phyloP scores from a whole-genome alignment of 2,888 invertebrate species.

The Penaeus monodon region DNA sequence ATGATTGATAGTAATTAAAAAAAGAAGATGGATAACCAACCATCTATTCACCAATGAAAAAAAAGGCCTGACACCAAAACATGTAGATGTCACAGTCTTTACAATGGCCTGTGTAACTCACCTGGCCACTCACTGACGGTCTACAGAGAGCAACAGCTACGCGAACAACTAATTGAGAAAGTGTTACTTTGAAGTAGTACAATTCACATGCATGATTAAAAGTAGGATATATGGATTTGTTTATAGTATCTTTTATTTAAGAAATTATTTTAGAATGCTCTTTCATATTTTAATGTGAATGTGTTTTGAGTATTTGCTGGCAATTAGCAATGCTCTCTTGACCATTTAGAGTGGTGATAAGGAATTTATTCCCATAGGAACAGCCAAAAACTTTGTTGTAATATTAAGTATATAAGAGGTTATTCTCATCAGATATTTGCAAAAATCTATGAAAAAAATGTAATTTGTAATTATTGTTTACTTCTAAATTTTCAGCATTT shows the following conservation, averaged over 20 bases:
- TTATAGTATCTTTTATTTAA: slow-evolving; percentile 3
- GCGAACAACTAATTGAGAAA: slow-evolving; percentile 80
- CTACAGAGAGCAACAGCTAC: slow-evolving; percentile 79
- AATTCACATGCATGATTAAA: slow-evolving; percentile 90
- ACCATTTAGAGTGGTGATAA: too few species aligned
- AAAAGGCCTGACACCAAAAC: slow-evolving; percentile 77
- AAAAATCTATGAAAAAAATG: too few species aligned
- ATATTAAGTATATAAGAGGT: too few species aligned
- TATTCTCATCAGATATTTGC: too few species aligned
- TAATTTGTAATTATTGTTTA: not conserved
- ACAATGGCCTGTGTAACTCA: slow-evolving; percentile 88
- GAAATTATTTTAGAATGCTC: not conserved
- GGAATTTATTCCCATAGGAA: too few species aligned
- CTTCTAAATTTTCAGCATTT: slow-evolving; percentile 75
- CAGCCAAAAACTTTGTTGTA: too few species aligned
- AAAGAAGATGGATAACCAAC: too few species aligned
- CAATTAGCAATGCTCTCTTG: too few species aligned
- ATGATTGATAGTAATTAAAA: too few species aligned
- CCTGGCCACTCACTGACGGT: slow-evolving; percentile 76
- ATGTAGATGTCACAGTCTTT: slow-evolving; percentile 84
- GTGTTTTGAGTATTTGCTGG: too few species aligned
- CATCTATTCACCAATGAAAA: slow-evolving; percentile 78
- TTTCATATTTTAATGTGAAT: too few species aligned
- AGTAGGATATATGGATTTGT: slow-evolving; percentile 66
- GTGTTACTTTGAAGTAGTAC: slow-evolving; percentile 77